phyloP scores from a whole-genome alignment of 2,113 vertebrate genomes.

The Ageneiosus marmoratus region DNA sequence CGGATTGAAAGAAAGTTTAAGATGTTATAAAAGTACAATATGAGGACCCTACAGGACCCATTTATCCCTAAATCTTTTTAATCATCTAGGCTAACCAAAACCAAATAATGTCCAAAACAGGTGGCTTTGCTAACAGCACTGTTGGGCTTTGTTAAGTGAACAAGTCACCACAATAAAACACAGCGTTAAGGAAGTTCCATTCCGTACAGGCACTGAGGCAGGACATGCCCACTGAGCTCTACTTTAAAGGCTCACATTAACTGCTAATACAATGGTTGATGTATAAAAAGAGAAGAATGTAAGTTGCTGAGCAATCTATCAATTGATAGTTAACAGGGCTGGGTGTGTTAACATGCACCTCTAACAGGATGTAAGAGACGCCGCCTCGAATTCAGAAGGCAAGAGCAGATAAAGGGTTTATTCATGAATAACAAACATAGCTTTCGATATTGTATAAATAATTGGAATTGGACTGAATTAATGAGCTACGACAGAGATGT shows the following conservation, averaged over 20 bases:
- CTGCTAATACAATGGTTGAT: background rate
- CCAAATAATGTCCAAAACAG: background rate
- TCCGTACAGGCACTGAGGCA: background rate
- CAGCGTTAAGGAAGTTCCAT: background rate
- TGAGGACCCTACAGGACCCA: background rate
- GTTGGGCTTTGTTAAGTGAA: background rate
- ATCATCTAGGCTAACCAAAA: background rate
- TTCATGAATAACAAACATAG: slow-evolving; percentile 34
- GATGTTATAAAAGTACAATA: background rate
- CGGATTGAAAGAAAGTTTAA: too few species aligned
- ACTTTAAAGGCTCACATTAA: background rate
- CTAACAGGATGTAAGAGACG: slow-evolving; percentile 44
- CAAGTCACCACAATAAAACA: background rate
- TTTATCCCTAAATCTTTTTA: background rate
- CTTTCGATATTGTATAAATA: slow-evolving; percentile 32
- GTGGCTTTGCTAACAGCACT: background rate
- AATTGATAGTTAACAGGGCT: background rate
- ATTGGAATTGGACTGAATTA: background rate
- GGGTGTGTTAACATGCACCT: slow-evolving; percentile 25
- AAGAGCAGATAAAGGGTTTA: slow-evolving; percentile 26
- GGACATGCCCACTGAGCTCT: background rate
- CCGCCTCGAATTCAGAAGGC: slow-evolving; percentile 46
- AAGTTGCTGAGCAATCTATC: background rate
- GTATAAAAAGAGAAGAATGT: slow-evolving; percentile 3
- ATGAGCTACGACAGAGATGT: background rate